These are phyloP conservation scores for Cochlearius cochlearius DNA, from an alignment of 2,113 vertebrate genomes.

Conservation along the genomic window DNA sequence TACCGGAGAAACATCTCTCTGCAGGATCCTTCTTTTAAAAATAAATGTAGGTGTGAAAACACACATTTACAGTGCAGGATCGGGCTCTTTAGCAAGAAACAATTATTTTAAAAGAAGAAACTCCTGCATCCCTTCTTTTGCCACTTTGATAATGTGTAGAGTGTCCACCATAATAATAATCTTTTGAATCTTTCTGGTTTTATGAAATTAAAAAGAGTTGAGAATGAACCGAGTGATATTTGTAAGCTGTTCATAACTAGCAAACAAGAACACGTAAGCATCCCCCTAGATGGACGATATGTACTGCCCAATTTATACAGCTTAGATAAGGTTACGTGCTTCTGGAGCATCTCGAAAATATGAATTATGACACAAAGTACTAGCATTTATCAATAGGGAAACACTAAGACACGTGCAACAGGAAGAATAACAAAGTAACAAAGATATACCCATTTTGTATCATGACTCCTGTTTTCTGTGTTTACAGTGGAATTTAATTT, in stretches of 20 bases:
- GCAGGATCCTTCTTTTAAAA: not conserved
- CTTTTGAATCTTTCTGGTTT: slow-evolving; percentile 46
- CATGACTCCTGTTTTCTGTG: not conserved
- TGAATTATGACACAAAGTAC: not conserved
- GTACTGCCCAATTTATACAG: not conserved
- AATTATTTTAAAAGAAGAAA: slow-evolving; percentile 20
- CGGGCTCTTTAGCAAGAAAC: not conserved
- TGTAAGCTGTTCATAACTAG: slow-evolving; percentile 47
- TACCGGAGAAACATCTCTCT: slow-evolving; percentile 20
- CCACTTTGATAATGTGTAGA: not conserved
- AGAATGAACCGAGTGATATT: slow-evolving; percentile 42
- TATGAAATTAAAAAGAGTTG: slow-evolving; percentile 4
- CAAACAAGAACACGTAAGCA: slow-evolving; percentile 6
- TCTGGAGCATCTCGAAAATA: not conserved
- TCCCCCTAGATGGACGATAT: not conserved
- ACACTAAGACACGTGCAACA: not conserved
- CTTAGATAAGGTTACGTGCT: not conserved
- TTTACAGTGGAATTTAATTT: slow-evolving; percentile 31
- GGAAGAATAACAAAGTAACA: not conserved
- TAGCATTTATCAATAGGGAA: not conserved
- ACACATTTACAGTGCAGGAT: not conserved
- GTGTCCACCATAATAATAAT: slow-evolving; percentile 2
- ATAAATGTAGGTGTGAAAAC: not conserved
- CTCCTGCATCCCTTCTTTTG: not conserved
- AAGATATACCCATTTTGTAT: not conserved